Evolutionary conservation across 2,888 invertebrate genomes (phyloP).

Genomic region (Argyresthia albistria): DNA sequence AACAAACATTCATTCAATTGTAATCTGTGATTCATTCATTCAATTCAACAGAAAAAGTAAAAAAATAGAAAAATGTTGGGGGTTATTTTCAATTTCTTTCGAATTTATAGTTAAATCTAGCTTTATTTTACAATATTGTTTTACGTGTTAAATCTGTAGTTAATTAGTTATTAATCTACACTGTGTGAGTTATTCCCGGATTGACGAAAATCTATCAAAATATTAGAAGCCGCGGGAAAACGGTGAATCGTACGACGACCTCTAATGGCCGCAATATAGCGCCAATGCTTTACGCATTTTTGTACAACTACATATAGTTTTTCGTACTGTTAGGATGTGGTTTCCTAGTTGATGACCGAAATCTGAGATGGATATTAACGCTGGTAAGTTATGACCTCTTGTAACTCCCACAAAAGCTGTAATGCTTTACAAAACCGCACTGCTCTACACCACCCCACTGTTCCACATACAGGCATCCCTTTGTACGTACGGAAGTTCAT

Average conservation of each 20-base stretch:
- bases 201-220: too few relatives aligned
- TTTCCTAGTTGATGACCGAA: not conserved
- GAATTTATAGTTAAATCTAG: constrained; percentile 8
- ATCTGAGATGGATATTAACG: constrained; percentile 64
- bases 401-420: too few relatives aligned
- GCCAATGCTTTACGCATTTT: constrained; percentile 66
- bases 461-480: too few relatives aligned
- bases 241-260: constrained; percentile 61
- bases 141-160: too few relatives aligned
- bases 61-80: not conserved
- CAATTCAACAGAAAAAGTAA: not conserved
- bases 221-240: constrained; percentile 58
- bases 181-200: too few relatives aligned
- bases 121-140: too few relatives aligned
- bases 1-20: too few relatives aligned
- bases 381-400: constrained; percentile 38
- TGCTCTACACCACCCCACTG: too few relatives aligned
- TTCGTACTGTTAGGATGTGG: not conserved
- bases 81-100: constrained; percentile 1
- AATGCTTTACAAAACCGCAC: too few relatives aligned
- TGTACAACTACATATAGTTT: not conserved
- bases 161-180: too few relatives aligned
- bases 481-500: too few relatives aligned
- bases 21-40: not conserved
- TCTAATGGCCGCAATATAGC: constrained; percentile 67